Conservation (phyloP, 2,113 vertebrate genomes). For the Paradoxurus hermaphroditus region DNA sequence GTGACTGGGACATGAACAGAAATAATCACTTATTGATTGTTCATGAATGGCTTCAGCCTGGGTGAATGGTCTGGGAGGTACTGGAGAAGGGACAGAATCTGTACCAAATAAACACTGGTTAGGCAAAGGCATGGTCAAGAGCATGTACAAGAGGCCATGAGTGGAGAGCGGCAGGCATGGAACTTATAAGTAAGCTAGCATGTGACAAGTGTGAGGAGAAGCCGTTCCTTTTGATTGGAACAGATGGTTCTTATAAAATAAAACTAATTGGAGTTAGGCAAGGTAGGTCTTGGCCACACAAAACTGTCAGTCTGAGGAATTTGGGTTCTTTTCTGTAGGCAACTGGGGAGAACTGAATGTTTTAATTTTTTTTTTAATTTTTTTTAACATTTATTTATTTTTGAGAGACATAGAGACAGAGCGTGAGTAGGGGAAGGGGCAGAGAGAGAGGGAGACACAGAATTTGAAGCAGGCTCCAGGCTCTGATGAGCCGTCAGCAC, state of each 20-base stretch:
- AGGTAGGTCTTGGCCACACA: neutral
- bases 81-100: neutral
- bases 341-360: neutral
- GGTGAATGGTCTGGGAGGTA: neutral
- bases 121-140: neutral
- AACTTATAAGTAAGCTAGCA: neutral
- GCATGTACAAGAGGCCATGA: too few relatives aligned
- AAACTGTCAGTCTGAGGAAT: neutral
- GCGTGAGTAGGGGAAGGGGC: too few relatives aligned
- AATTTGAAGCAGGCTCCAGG: too few relatives aligned
- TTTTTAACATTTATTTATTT: too few relatives aligned
- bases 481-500: too few relatives aligned
- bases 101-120: neutral
- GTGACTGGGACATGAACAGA: neutral
- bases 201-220: neutral
- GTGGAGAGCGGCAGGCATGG: neutral
- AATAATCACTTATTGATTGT: neutral
- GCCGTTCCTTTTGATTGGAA: neutral
- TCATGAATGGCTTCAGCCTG: neutral
- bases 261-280: neutral
- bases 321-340: neutral
- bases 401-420: too few relatives aligned
- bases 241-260: neutral
- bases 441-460: too few relatives aligned
- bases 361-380: too few relatives aligned